Base-by-base conservation (phyloP, 1,140 invertebrate species). In the Asbolus verrucosus region DNA sequence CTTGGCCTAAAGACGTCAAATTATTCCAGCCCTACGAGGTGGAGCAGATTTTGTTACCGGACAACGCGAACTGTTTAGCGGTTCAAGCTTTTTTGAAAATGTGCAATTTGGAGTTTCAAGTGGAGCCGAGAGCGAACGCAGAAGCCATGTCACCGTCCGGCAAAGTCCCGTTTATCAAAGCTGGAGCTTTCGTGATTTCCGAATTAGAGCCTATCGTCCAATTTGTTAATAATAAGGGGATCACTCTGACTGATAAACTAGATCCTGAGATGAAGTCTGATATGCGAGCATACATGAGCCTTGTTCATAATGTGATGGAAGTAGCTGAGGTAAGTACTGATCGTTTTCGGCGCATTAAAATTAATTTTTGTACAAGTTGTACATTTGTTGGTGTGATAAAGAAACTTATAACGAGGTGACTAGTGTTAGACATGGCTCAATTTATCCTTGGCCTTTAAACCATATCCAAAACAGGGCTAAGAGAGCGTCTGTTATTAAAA, bases 71-170 rank as follows among this genome's bases (percentile, higher is more conserved):
- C 79, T 96, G 94, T 78, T 83, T 97, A 3, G 92, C 94, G 21
- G 93, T 96, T 0, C 93, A 97, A 81, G 92, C 96, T 2, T 98
- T 94, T 81, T 83, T 99, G 0, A 94, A 94, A 84, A 98, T 98
- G 94, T 94, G 93, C 78, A 88, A 90, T 60, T 82, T 98, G 0
- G 88, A 93, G 8, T 97, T 89, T 79, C 83, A 87, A 76, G 86
- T 94, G 3, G 89, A 94, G 72, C 89, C 93, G 71, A 84, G 91
- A 76, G 88, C 89, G 65, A 98, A 98, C 85, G 96, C 96, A 0
- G 95, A 98, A 79, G 92, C 92, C 75, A 98, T 98, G 94, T 98
- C 96, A 0, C 97, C 97, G 0, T 92, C 93, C 13, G 94, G 94
- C 0, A 87, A 90, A 73, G 91, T 98, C 27, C 96, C 96, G 0